Percentiles rank a stretch among this genome's conserved stretches.
These are phyloP conservation scores for Siphonodentalium dalli DNA, from an alignment of 2,888 invertebrate genomes.

Conservation along the genomic window DNA sequence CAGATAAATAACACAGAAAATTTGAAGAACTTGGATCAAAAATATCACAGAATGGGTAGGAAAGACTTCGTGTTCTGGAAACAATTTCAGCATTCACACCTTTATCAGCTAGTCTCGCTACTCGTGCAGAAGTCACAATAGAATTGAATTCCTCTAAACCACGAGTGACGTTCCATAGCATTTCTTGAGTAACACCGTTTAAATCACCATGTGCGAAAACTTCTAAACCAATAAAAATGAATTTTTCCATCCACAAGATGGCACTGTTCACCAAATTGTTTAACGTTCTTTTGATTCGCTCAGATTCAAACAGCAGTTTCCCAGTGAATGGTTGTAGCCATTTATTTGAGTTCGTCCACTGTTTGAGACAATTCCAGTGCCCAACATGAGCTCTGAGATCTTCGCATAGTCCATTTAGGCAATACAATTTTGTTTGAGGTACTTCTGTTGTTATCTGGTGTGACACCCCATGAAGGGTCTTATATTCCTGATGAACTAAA, in stretches of 20 bases:
- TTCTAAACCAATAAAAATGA: conserved; percentile 59
- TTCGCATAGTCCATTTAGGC: conserved; percentile 60
- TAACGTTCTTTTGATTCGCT: conserved; percentile 42
- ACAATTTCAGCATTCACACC: background rate
- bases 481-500: conserved; percentile 50
- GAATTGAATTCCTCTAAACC: conserved; percentile 63
- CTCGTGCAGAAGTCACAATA: conserved; percentile 45
- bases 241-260: conserved; percentile 56
- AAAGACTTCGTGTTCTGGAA: background rate
- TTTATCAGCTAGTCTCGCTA: conserved; percentile 16
- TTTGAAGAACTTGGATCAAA: conserved; percentile 28
- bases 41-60: too few species aligned
- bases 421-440: conserved; percentile 55
- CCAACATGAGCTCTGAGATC: conserved; percentile 59
- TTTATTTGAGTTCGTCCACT: conserved; percentile 51
- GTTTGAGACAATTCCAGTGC: conserved; percentile 62
- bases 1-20: conserved; percentile 34
- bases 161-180: conserved; percentile 61
- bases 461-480: conserved; percentile 50
- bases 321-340: conserved; percentile 54
- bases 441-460: conserved; percentile 47
- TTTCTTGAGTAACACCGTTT: conserved; percentile 52
- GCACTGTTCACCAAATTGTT: conserved; percentile 47
- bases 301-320: conserved; percentile 49
- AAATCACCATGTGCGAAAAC: conserved; percentile 62